Conservation (phyloP, 2,888 invertebrate genomes). For the Fragum fragum region DNA sequence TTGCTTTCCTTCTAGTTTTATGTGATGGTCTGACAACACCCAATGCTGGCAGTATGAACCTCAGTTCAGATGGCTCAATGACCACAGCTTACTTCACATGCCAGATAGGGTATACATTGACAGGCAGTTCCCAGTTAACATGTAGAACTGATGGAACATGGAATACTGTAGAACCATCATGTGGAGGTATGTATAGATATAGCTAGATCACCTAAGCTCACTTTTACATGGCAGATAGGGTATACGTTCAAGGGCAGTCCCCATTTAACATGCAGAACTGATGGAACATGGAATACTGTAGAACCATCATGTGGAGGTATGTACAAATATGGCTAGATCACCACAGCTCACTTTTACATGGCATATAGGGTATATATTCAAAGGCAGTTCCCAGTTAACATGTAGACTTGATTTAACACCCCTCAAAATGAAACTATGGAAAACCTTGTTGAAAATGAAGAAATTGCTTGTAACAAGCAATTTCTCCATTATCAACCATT, state of each 20-base stretch:
- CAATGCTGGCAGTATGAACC: constrained; percentile 28
- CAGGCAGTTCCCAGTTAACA: constrained; percentile 33
- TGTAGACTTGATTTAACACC: constrained; percentile 55
- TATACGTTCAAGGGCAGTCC: constrained; percentile 49
- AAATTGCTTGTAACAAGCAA: too few species aligned
- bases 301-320: constrained; percentile 58
- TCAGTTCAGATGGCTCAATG: constrained; percentile 32
- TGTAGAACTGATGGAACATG: constrained; percentile 59
- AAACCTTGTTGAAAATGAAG: constrained; percentile 52
- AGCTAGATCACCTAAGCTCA: too few species aligned
- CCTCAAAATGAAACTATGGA: constrained; percentile 49
- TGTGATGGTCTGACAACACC: constrained; percentile 49
- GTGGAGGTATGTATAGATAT: constrained; percentile 63
- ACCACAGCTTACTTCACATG: constrained; percentile 44
- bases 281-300: constrained; percentile 55
- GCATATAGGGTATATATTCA: constrained; percentile 46
- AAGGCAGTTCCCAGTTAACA: constrained; percentile 33
- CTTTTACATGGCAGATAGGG: constrained; percentile 40
- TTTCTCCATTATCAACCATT: too few species aligned
- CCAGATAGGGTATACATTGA: constrained; percentile 48
- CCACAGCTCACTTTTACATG: too few species aligned
- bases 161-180: constrained; percentile 44
- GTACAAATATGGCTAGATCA: too few species aligned
- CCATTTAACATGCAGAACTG: constrained; percentile 44
- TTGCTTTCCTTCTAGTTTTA: constrained; percentile 29